These are phyloP conservation scores for Cryptotermes secundus DNA, from an alignment of 1,140 invertebrate species.

Conservation along the genomic window DNA sequence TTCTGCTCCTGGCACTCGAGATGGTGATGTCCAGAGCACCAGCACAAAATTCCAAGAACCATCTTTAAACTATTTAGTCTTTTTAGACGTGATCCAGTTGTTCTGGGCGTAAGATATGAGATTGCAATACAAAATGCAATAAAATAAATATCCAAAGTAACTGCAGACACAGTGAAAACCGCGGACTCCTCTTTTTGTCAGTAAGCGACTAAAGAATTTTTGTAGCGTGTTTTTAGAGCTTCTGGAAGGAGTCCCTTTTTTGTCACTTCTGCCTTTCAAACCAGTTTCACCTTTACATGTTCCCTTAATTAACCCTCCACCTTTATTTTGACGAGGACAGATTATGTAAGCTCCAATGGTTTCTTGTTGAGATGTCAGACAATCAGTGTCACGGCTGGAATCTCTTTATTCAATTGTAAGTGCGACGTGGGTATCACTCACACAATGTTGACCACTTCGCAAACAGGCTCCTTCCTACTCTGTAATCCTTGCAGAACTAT, in stretches of 20 bases:
- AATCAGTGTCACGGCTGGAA: neutral
- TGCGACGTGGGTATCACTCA: neutral
- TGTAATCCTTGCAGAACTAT: too few species aligned
- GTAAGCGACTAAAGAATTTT: neutral
- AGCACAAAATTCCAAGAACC: too few species aligned
- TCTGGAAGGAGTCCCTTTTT: neutral
- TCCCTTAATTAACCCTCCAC: neutral
- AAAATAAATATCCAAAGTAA: too few species aligned
- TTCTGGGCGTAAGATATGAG: too few species aligned
- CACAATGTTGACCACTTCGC: too few species aligned
- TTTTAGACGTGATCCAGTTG: too few species aligned
- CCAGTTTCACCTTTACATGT: neutral
- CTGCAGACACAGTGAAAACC: too few species aligned
- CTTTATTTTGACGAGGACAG: neutral
- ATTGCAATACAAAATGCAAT: too few species aligned
- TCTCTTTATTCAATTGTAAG: neutral
- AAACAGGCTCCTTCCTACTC: too few species aligned
- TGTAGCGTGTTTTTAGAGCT: neutral
- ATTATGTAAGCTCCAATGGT: neutral
- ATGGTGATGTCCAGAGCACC: too few species aligned
- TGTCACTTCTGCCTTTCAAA: neutral
- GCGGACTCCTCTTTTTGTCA: neutral
- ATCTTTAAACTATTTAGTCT: too few species aligned
- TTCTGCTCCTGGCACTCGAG: too few species aligned
- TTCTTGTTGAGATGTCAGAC: neutral